Conservation (phyloP, 1,140 invertebrate genomes). For the Drosophila serrata region DNA sequence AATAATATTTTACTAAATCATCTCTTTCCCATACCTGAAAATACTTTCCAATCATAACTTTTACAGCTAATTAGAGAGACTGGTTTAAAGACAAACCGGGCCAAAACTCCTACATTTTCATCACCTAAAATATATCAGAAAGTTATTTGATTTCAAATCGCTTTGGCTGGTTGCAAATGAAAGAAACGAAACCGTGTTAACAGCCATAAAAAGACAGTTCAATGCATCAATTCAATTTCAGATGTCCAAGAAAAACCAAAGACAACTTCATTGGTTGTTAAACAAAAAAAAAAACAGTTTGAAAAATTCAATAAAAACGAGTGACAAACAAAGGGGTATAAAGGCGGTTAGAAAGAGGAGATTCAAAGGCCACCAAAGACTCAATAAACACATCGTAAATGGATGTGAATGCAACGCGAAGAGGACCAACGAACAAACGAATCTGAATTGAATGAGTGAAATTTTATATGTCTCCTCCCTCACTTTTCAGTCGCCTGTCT, state of each 20-base stretch:
- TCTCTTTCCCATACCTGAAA: background rate
- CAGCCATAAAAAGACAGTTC: constrained; percentile 63
- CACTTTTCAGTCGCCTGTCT: background rate
- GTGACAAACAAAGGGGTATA: background rate
- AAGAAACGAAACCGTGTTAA: constrained; percentile 37
- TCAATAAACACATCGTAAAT: constrained; percentile 74
- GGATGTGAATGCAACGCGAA: constrained; percentile 48
- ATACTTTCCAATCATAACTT: background rate
- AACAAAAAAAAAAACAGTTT: background rate
- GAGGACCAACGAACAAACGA: constrained; percentile 40
- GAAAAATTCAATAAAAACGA: background rate
- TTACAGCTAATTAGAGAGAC: background rate
- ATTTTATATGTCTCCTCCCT: constrained; percentile 49
- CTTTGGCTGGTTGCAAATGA: constrained; percentile 29
- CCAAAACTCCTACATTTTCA: background rate
- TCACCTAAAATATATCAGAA: background rate
- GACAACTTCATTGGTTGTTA: constrained; percentile 51
- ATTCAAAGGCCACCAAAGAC: constrained; percentile 66
- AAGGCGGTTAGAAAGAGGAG: constrained; percentile 38
- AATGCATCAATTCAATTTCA: constrained; percentile 58
- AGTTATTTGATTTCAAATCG: constrained; percentile 19
- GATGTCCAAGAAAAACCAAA: constrained; percentile 22
- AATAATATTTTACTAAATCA: background rate
- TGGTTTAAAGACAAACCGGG: background rate
- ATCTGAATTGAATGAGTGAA: constrained; percentile 74